A percentile compares a stretch with the other conserved stretches of the same genome.
phyloP scores from a whole-genome alignment of 2,113 vertebrate genomes.

The Halichoerus grypus region DNA sequence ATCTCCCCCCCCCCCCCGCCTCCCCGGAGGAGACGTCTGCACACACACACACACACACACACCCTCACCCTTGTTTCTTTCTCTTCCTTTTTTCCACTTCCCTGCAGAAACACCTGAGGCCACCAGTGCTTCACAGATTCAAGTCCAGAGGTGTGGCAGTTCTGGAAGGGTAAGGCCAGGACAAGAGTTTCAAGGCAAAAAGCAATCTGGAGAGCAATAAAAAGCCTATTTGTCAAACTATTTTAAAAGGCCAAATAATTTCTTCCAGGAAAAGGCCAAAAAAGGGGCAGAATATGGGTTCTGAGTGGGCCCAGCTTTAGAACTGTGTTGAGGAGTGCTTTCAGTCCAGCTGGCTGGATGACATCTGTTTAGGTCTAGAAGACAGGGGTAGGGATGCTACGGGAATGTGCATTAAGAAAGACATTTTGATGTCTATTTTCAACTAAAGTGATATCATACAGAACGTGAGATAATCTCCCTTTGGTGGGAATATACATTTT shows the following conservation, averaged over 20 bases:
- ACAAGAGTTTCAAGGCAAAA: background rate
- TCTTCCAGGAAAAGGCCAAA: background rate
- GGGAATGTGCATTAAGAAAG: background rate
- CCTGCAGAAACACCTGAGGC: background rate
- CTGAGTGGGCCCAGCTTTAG: background rate
- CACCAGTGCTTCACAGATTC: background rate
- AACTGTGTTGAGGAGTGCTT: background rate
- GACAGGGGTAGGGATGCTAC: background rate
- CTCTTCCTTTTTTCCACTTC: background rate
- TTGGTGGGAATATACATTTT: background rate
- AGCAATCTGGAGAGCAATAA: background rate
- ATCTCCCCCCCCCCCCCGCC: accelerated
- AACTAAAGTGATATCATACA: background rate
- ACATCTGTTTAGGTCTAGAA: background rate
- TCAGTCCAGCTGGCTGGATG: background rate
- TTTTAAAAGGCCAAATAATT: background rate
- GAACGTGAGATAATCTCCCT: background rate
- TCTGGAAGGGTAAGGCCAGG: background rate
- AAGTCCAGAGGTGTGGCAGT: slow-evolving; percentile 22
- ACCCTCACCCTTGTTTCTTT: background rate
- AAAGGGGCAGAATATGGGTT: background rate
- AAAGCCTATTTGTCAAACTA: background rate
- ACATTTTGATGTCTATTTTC: background rate
- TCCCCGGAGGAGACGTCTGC: background rate
- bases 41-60: too few species aligned